These are phyloP conservation scores for Contarinia nasturtii DNA, from an alignment of 1,140 invertebrate genomes.

Conservation along the genomic window DNA sequence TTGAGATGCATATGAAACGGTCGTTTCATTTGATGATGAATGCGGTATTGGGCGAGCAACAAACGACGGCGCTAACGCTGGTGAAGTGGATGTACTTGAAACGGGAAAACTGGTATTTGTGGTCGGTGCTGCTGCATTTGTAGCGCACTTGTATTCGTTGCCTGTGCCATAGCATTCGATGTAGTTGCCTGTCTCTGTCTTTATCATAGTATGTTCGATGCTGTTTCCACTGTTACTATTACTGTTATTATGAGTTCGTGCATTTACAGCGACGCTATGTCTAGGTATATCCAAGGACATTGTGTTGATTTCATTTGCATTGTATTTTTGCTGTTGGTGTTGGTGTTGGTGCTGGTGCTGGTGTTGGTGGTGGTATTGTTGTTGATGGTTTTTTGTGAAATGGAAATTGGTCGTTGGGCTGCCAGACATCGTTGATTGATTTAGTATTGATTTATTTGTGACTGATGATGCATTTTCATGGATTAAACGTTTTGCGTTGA, in stretches of 20 bases:
- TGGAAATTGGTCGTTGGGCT: conserved; percentile 1
- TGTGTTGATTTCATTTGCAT: conserved; percentile 4
- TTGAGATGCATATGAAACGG: too few species aligned
- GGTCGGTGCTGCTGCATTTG: conserved; percentile 17
- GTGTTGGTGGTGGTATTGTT: not conserved
- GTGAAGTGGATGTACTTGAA: not conserved
- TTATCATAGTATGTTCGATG: conserved; percentile 3
- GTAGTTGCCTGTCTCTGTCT: conserved; percentile 4
- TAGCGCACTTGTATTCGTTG: conserved; percentile 7
- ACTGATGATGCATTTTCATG: too few species aligned
- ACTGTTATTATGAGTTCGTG: conserved; percentile 8
- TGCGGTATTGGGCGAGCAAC: conserved; percentile 1
- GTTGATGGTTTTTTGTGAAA: too few species aligned
- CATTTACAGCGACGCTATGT: conserved; percentile 13
- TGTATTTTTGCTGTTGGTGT: conserved; percentile 2
- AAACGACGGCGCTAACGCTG: conserved; percentile 8
- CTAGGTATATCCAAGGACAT: conserved; percentile 7
- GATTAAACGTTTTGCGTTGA: too few species aligned
- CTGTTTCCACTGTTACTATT: conserved; percentile 11
- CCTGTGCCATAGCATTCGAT: conserved; percentile 6
- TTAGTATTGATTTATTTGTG: too few species aligned
- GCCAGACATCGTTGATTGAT: conserved; percentile 7
- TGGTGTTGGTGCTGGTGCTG: conserved; percentile 4
- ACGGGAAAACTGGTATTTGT: conserved; percentile 15
- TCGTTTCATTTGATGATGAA: too few species aligned